Conservation (phyloP, 2,888 invertebrate genomes). For the Leptinotarsa tumamoca region DNA sequence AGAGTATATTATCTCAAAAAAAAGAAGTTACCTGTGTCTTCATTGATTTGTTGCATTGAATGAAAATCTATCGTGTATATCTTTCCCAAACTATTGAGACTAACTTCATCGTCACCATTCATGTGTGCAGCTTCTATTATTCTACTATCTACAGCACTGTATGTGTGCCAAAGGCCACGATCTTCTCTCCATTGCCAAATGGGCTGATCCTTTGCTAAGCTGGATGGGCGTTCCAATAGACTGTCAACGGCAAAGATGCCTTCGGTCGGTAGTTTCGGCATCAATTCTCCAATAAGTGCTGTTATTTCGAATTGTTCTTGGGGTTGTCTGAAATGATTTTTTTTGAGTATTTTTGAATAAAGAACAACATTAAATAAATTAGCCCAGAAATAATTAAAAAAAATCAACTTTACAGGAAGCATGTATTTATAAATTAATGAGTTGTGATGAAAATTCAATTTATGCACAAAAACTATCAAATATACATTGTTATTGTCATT, state of each 20-base stretch:
- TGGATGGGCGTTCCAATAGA: constrained; percentile 82
- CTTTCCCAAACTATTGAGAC: constrained; percentile 89
- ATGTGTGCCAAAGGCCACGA: constrained; percentile 91
- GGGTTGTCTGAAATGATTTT: constrained; percentile 68
- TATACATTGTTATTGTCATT: too few relatives aligned
- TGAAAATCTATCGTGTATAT: constrained; percentile 97
- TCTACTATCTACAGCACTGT: constrained; percentile 92
- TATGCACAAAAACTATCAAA: too few relatives aligned
- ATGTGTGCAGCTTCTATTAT: constrained; percentile 95
- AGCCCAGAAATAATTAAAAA: too few relatives aligned
- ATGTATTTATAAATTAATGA: too few relatives aligned
- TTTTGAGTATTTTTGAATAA: too few relatives aligned
- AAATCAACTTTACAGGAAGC: too few relatives aligned
- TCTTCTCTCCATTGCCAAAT: constrained; percentile 99
- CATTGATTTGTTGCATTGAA: constrained; percentile 98
- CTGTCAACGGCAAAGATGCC: constrained; percentile 96
- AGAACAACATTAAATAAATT: too few relatives aligned
- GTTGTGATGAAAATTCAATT: too few relatives aligned
- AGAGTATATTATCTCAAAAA: not conserved
- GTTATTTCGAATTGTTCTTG: constrained; percentile 98
- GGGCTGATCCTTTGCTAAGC: constrained; percentile 79
- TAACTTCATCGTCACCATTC: constrained; percentile 95
- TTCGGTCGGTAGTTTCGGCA: constrained; percentile 95
- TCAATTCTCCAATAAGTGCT: constrained; percentile 94
- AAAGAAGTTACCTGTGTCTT: constrained; percentile 80